Conservation (phyloP, 2,113 vertebrate genomes). For the Oncorhynchus kisutch region DNA sequence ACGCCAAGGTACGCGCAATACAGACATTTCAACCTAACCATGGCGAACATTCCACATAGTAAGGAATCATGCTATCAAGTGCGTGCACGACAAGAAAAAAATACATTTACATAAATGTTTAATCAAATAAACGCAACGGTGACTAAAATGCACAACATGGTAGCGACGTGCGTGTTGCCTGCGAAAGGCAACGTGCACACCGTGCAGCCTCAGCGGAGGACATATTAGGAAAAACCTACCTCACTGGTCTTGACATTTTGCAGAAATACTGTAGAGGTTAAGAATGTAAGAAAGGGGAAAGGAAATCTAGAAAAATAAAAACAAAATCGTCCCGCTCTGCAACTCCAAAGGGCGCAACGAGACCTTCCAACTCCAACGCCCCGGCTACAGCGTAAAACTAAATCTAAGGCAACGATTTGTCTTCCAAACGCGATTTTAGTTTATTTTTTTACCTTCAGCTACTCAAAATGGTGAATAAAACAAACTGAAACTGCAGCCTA, state of each 20-base stretch:
- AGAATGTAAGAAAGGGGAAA: slow-evolving; percentile 62
- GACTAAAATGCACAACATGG: slow-evolving; percentile 45
- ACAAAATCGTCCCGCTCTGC: slow-evolving; percentile 65
- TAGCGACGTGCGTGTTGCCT: slow-evolving; percentile 55
- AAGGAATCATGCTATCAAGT: slow-evolving; percentile 62
- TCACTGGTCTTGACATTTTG: slow-evolving; percentile 82
- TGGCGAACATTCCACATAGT: slow-evolving; percentile 55
- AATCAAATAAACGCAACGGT: slow-evolving; percentile 59
- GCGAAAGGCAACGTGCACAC: slow-evolving; percentile 41
- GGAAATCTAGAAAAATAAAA: slow-evolving; percentile 53
- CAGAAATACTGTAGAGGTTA: slow-evolving; percentile 76
- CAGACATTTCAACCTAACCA: slow-evolving; percentile 37
- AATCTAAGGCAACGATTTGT: slow-evolving; percentile 52
- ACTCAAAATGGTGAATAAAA: slow-evolving; percentile 86
- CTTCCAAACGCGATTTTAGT: slow-evolving; percentile 64
- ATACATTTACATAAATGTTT: slow-evolving; percentile 47
- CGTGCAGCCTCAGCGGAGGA: slow-evolving; percentile 50
- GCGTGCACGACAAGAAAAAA: slow-evolving; percentile 21
- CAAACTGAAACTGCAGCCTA: slow-evolving; percentile 83
- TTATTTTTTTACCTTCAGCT: slow-evolving; percentile 73
- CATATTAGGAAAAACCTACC: slow-evolving; percentile 72
- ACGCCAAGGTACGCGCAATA: slow-evolving; percentile 42
- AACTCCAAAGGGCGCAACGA: slow-evolving; percentile 55
- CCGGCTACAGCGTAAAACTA: slow-evolving; percentile 58
- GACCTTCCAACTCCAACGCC: slow-evolving; percentile 56